Evolutionary conservation across 2,797 vertebrate species (phyloP).

Genomic region (Tenualosa ilisha): DNA sequence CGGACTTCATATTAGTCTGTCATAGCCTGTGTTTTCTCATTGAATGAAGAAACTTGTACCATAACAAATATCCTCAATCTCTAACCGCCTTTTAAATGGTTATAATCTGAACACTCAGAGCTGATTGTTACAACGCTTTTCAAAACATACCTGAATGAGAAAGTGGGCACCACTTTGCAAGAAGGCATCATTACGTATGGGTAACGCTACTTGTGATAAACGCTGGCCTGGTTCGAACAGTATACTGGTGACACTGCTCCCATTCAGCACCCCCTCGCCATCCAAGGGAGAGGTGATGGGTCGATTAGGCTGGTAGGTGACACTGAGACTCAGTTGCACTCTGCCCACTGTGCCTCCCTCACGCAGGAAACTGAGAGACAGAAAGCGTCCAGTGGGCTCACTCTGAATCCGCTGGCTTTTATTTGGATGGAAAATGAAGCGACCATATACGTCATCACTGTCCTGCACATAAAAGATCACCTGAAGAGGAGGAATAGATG

Average conservation of each 20-base stretch:
- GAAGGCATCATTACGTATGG: constrained; percentile 95
- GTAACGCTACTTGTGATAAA: constrained; percentile 71
- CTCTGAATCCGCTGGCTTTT: constrained; percentile 92
- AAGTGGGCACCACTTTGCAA: constrained; percentile 95
- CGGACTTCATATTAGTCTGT: too few relatives aligned
- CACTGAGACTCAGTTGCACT: constrained; percentile 81
- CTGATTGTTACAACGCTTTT: not conserved
- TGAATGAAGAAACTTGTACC: too few relatives aligned
- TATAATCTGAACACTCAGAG: too few relatives aligned
- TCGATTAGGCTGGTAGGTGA: constrained; percentile 89
- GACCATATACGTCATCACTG: constrained; percentile 93
- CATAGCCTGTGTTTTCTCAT: too few relatives aligned
- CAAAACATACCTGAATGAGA: constrained; percentile 82
- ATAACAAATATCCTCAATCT: too few relatives aligned
- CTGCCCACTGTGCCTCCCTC: constrained; percentile 80
- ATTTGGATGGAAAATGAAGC: constrained; percentile 81
- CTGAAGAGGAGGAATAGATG: constrained; percentile 68
- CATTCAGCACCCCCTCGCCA: constrained; percentile 83
- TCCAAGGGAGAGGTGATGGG: constrained; percentile 78
- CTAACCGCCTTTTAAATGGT: too few relatives aligned
- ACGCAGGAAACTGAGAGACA: constrained; percentile 86
- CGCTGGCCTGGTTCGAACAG: constrained; percentile 75
- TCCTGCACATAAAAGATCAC: constrained; percentile 95
- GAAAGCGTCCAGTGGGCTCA: constrained; percentile 81
- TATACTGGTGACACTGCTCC: constrained; percentile 73